Evolutionary conservation across 2,888 invertebrate genomes (phyloP), one percentile per base, ranked within the genome.

Genomic region (Diplazon laetatorius): DNA sequence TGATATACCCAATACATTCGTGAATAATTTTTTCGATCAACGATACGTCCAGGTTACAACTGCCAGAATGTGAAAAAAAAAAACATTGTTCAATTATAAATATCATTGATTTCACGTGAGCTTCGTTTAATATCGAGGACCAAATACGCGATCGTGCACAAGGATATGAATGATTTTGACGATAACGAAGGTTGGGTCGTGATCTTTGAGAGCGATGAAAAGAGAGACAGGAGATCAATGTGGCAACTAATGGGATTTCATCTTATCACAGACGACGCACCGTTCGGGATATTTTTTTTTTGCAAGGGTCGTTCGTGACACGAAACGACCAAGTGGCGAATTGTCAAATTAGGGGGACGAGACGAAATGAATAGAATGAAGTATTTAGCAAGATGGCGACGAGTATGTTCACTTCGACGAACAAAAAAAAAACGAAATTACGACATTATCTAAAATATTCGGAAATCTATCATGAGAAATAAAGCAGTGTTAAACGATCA

Each of bases 11-110:
- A 69, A 42, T 78, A 82, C 44, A 78, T 72, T 76, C 83, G 74
- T 80, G 75, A 77, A 84, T 82, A n/a, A n/a, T n/a, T 83, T 72
- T 85, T 83, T 84, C 84, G 87, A 87, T 86, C 85, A 84, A 81
- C 78, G 77, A 84, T 84, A 83, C 83, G 87, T 88, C 87, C 86
- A 86, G 85, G 86, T 83, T 86, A 82, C 68, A 83, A 87, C 86
- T 88, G 87, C 88, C 87, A 87, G 82, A 81, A 82, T 72, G 22
- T 22, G 59, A 66, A n/a, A n/a, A n/a, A n/a, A n/a, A n/a, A n/a
- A n/a, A 72, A 37, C 39, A 62, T 70, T 60, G 62, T 50, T 72
- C 44, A 70, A 76, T 66, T 42, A 37, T 52, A 60, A 70, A 59
- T 69, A 66, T 22, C 20, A 73, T 60, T 66, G 63, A 69, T 70